Evolutionary conservation across 2,113 vertebrate genomes (phyloP), one percentile per base, ranked within the genome.

Genomic region (Nematolebias whitei): DNA sequence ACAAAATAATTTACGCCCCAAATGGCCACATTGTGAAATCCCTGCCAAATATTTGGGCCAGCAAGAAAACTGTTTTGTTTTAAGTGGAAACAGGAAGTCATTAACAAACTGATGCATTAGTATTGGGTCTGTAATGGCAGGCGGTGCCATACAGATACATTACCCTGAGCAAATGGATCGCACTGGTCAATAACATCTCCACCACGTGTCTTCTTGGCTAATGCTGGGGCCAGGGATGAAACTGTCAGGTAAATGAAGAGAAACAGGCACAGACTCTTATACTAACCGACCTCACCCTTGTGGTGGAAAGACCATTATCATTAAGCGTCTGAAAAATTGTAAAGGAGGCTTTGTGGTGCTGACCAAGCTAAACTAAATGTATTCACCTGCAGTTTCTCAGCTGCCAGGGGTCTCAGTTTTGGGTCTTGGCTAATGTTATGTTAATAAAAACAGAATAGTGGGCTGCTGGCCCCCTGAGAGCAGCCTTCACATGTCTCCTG

Each of bases 361-460:
- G 91, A 91, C 83, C 68, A 74, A 74, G 87, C 87, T 57, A 51
- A 49, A 85, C 81, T 78, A 76, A 79, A 67, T 71, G 68, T 84
- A 88, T 87, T 85, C 88, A 87, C 82, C 19, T 60, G 75, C 79
- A 72, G 61, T 83, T 86, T 81, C 63, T 80, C 79, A 53, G 79
- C 69, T 82, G 85, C 72, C 82, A 78, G 50, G 77, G 66, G 85
- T 74, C 76, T 78, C 9, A 2, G 63, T 59, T 77, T 80, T 63
- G 67, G 80, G 78, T 78, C 59, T 63, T 41, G 50, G 63, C 53
- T 90, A 83, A 83, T 85, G 81, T 64, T 69, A 67, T 82, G 79
- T 80, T 91, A 90, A 91, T 92, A 83, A 90, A 89, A 84, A 87
- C 62, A 78, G 84, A 90, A 85, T 53, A 82, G 68, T 52, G 63